Evolutionary conservation across 2,888 invertebrate species (phyloP).

Genomic region (Dasypolia templi): DNA sequence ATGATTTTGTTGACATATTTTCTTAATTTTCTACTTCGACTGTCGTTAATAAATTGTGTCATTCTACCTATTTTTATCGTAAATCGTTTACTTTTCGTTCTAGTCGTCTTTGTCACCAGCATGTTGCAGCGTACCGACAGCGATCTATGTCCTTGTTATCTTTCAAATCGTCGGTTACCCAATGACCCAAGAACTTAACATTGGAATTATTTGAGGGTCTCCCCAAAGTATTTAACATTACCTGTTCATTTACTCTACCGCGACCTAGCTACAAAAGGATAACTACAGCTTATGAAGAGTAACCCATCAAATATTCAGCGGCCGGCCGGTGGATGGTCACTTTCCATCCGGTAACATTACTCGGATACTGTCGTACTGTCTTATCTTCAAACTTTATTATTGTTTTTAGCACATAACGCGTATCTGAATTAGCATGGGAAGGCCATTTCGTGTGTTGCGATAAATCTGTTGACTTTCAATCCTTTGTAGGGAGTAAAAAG

Average conservation of each 20-base stretch:
- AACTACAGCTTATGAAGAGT: constrained; percentile 54
- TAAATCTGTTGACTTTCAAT: not conserved
- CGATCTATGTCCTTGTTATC: no score
- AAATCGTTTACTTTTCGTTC: no score
- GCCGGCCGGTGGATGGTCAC: constrained; percentile 53
- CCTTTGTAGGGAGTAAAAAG: not conserved
- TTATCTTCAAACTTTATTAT: not conserved
- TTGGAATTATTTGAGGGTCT: no score
- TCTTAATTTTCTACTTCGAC: no score
- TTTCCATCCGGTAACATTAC: constrained; percentile 40
- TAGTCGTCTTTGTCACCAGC: no score
- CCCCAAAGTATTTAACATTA: constrained; percentile 16
- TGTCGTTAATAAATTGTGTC: no score
- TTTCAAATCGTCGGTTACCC: no score
- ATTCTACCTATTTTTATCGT: no score
- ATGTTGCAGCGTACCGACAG: no score
- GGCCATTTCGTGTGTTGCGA: not conserved
- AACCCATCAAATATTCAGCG: constrained; percentile 71
- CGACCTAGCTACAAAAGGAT: constrained; percentile 25
- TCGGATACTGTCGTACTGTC: constrained; percentile 7
- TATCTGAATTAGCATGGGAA: not conserved
- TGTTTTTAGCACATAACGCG: not conserved
- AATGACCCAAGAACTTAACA: no score
- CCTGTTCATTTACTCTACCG: constrained; percentile 29
- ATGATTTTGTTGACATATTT: no score